These are phyloP conservation scores for Tragelaphus strepsiceros DNA, from an alignment of 2,113 vertebrate species.

Conservation along the genomic window DNA sequence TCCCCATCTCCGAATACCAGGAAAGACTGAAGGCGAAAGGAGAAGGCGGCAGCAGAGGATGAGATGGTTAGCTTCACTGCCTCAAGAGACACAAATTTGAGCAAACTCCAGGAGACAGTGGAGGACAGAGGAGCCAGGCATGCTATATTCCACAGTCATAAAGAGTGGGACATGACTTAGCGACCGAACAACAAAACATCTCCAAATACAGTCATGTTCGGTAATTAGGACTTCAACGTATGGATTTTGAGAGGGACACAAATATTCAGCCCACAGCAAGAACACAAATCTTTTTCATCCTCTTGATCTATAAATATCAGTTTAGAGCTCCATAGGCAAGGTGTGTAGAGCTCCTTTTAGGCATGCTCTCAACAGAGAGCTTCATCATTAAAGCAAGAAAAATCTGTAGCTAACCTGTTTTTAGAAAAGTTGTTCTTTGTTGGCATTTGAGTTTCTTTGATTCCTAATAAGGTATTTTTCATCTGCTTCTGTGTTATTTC, in stretches of 20 bases:
- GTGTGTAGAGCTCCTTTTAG: not conserved
- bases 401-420: not conserved
- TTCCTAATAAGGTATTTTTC: not conserved
- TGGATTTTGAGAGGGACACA: not conserved
- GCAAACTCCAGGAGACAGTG: not conserved
- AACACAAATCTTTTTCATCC: not conserved
- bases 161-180: not conserved
- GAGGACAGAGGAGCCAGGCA: not conserved
- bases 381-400: not conserved
- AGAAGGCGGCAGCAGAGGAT: not conserved
- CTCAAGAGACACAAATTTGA: not conserved
- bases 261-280: not conserved
- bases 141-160: not conserved
- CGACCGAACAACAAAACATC: not conserved
- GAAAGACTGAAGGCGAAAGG: not conserved
- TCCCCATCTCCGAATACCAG: not conserved
- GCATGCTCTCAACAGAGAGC: not conserved
- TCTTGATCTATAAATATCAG: not conserved
- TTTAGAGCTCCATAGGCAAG: not conserved
- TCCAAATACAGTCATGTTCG: not conserved
- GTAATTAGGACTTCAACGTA: not conserved
- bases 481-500: not conserved
- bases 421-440: not conserved
- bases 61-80: not conserved
- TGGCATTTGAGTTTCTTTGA: constrained; percentile 22